These are phyloP conservation scores for Papilio gigon DNA, from an alignment of 2,888 invertebrate species.

Conservation along the genomic window DNA sequence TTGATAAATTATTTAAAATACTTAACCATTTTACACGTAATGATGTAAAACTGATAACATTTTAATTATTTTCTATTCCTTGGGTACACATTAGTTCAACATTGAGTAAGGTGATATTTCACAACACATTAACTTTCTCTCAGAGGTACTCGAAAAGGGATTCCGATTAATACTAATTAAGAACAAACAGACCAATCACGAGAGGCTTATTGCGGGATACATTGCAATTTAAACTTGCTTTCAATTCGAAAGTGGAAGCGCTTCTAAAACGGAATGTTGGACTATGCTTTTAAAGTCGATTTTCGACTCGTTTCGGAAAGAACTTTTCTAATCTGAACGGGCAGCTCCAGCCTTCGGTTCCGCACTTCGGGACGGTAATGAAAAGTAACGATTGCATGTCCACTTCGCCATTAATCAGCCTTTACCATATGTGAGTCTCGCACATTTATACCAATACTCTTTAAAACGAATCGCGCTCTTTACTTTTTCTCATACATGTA, in stretches of 20 bases:
- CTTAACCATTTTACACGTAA: not conserved
- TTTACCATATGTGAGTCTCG: slow-evolving; percentile 48
- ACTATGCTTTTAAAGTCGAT: slow-evolving; percentile 79
- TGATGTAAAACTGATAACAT: not conserved
- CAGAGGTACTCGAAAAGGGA: slow-evolving; percentile 59
- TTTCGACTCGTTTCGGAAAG: slow-evolving; percentile 74
- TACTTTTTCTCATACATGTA: not conserved
- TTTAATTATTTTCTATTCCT: slow-evolving; percentile 4
- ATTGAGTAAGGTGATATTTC: slow-evolving; percentile 52
- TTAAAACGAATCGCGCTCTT: slow-evolving; percentile 26
- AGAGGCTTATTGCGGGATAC: slow-evolving; percentile 81
- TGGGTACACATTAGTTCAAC: slow-evolving; percentile 43
- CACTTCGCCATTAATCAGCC: slow-evolving; percentile 78
- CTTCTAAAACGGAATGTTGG: slow-evolving; percentile 81
- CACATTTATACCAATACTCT: slow-evolving; percentile 37
- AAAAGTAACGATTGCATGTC: slow-evolving; percentile 82
- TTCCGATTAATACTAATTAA: slow-evolving; percentile 81
- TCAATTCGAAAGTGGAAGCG: slow-evolving; percentile 70
- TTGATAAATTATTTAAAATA: too few species aligned
- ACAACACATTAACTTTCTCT: slow-evolving; percentile 53
- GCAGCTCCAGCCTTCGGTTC: slow-evolving; percentile 69
- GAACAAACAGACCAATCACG: slow-evolving; percentile 81
- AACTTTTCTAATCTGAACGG: slow-evolving; percentile 82
- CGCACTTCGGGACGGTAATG: slow-evolving; percentile 81
- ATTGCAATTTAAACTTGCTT: slow-evolving; percentile 82